Base-by-base conservation (phyloP, 2,113 vertebrate species). In the Rhynchomys soricoides region DNA sequence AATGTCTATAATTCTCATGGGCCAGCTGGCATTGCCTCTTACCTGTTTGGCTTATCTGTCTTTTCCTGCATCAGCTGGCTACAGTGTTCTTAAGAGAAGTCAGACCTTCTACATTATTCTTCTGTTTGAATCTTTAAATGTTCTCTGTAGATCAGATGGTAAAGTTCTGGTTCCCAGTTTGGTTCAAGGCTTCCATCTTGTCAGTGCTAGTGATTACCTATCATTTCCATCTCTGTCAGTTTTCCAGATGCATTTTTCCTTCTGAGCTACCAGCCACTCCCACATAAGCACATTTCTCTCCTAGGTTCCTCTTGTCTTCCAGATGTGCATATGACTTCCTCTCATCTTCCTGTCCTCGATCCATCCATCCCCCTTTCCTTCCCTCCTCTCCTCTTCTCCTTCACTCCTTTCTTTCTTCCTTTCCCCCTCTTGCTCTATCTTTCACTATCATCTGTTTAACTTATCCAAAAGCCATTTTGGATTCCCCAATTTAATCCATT, bases 371-470 rank as follows among this genome's bases (percentile, higher is more conserved):
- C 21, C 5, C 4, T 19, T 79, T 79, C 34, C 19, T 79, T 34
- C 37, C 37, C 34, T n/a, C 13, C 70, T 19, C 45, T 70, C 17
- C 74, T 1, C 31, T 4, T 52, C 13, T 34, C 3, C 7, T 29
- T 8, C 1, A 6, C 8, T 2, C 1, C 31, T 52, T 48, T 4
- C 4, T 9, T 11, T 21, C 77, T 52, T 50, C 48, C 7, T 19
- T 19, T 57, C 19, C 12, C 34, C 40, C 5, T 59, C 6, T 87
- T 88, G 22, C 37, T 70, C 29, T 86, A 29, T 22, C 43, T 82
- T 89, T 68, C 45, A 78, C 81, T 52, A 70, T 82, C 7, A 52
- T 29, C 15, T 24, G 3, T 9, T 86, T 83, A 91, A 52, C 34
- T 16, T 40, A 73, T 11, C 10, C 48, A 34, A 7, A 87, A 81